Base-by-base conservation (phyloP, 2,113 vertebrate genomes). In the Pampusana beccarii region DNA sequence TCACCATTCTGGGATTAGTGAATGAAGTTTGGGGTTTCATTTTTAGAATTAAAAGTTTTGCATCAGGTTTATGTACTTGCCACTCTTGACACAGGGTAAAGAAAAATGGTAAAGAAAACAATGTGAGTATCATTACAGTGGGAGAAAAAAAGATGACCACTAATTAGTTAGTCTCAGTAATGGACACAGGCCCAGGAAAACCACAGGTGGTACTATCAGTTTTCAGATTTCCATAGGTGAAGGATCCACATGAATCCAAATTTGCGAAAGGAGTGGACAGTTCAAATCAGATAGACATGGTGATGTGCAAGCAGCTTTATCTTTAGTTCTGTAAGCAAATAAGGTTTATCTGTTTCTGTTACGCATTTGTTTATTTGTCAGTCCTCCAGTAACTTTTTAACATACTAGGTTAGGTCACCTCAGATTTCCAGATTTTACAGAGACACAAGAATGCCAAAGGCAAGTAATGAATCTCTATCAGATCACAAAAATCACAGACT, bases 131-230 rank as follows among this genome's bases (percentile, higher is more conserved):
- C 50, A 14, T 33, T 53, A 36, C 36, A 62, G n/a, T 4, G 13
- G 8, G 33, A 61, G 23, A 6, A 18, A 50, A 60, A 42, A 73
- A 36, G 40, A 38, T 40, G 3, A 60, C 9, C 34, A 38, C 33
- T n/a, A 16, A 21, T 34, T 38, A 31, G 3, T 12, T 40, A 25
- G 0, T 0, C 14, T 81, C n/a, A 48, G 19, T 56, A 50, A 70
- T 11, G 31, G 69, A 50, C 46, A 42, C 44, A n/a, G 40, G 23
- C 51, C 31, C 8, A 82, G 38, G 57, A 60, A 60, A 28, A 74
- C 10, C 16, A 51, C 18, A 62, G 26, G 9, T 17, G 1, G 4
- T 36, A 5, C 18, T 69, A 24, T 14, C 6, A 0, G 15, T 33
- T n/a, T 33, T 51, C 58, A 65, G 42, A 58, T n/a, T 51, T 51